Evolutionary conservation across 2,888 invertebrate genomes (phyloP), one percentile per base, ranked within the genome.

Genomic region (Lottia scabra): DNA sequence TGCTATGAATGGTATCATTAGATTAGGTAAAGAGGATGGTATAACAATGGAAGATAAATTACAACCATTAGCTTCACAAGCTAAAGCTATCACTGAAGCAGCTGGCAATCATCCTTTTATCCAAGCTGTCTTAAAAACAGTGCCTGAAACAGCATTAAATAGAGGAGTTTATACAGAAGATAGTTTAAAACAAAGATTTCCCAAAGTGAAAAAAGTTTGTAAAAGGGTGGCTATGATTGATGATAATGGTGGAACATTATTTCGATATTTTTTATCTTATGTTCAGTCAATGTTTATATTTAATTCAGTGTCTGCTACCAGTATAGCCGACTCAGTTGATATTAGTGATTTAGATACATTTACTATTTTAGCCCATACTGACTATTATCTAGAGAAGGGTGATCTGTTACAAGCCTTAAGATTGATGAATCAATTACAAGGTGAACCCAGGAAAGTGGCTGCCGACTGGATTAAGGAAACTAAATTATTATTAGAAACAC

Each of bases 81-180:
- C 89, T 12, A 80, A 81, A 27, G 83, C 85, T 1, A 79, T 89
- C 19, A 68, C 71, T n/a, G 46, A 71, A 13, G 48, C 71, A 44
- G 62, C 68, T 16, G 70, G 70, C n/a, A 63, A 88, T 64, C 97
- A 98, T 90, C 93, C 93, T 73, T 92, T 98, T 80, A 96, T 98
- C 0, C 91, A 92, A 63, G 93, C 94, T 0, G 93, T 98, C 2
- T 87, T 97, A 56, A 91, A 93, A 72, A 93, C 94, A 68, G 94
- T 99, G 80, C 95, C 97, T 0, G 89, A 91, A 27, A 94, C 94
- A 78, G 95, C 95, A 0, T 91, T 93, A 16, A 92, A 93, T 30
- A 92, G 94, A 68, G 98, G 98, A 8, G 95, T 98, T 23, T 95
- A 93, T 88, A 95, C 97, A 0, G 97, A 98, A 89, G 94, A 95